Percentiles rank a stretch among this genome's conserved stretches.
These are phyloP conservation scores for Heliothis virescens DNA, from an alignment of 1,140 invertebrate species.

Conservation along the genomic window DNA sequence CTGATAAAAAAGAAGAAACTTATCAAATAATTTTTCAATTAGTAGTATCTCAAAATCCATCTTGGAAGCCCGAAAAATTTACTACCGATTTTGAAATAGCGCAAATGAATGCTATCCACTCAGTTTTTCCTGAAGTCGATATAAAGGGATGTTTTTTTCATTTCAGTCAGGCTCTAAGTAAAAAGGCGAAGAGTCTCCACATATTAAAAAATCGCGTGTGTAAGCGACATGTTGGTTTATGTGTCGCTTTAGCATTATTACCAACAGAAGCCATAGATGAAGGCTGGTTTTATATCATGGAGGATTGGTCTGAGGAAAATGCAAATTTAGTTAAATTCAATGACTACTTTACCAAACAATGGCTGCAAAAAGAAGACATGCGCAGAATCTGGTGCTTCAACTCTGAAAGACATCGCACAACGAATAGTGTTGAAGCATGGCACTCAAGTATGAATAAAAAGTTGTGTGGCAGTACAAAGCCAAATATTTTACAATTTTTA, in stretches of 20 bases:
- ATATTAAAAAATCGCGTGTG: conserved; percentile 10
- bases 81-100: conserved; percentile 7
- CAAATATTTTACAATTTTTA: neutral
- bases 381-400: conserved; percentile 8
- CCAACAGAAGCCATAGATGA: conserved; percentile 3
- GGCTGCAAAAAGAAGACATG: conserved; percentile 16
- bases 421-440: neutral
- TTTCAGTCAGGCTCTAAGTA: conserved; percentile 6
- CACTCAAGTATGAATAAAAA: neutral
- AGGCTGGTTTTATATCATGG: conserved; percentile 14
- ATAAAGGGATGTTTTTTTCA: conserved; percentile 16
- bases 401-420: conserved; percentile 16
- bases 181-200: conserved; percentile 9
- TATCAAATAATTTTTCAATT: conserved; percentile 16
- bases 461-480: neutral
- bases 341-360: conserved; percentile 10
- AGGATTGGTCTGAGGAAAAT: conserved; percentile 10
- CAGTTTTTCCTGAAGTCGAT: conserved; percentile 11
- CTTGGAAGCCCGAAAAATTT: conserved; percentile 14
- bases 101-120: conserved; percentile 12
- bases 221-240: conserved; percentile 15
- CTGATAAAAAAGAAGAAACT: neutral
- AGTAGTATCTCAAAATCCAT: conserved; percentile 6
- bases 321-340: conserved; percentile 13
- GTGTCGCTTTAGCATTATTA: conserved; percentile 16